Evolutionary conservation across 2,797 vertebrate species (phyloP).

Genomic region (Coregonus ussuriensis): DNA sequence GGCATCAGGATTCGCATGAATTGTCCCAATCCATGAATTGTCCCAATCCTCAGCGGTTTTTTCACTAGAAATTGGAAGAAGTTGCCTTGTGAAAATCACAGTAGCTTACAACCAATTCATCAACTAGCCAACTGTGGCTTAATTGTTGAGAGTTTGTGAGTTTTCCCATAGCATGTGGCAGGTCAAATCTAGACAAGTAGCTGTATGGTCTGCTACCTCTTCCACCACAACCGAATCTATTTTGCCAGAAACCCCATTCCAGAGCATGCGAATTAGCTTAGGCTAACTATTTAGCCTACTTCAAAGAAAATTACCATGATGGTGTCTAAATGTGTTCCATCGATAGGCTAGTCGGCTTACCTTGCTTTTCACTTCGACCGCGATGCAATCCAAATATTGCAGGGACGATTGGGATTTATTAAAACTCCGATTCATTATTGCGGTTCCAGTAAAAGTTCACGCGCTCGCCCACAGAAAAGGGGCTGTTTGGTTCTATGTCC

Average conservation of each 20-base stretch:
- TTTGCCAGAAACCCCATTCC: background rate
- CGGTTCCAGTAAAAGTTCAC: conserved; percentile 35
- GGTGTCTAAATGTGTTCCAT: background rate
- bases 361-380: conserved; percentile 98
- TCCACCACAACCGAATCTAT: background rate
- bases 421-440: conserved; percentile 93
- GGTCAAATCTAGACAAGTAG: background rate
- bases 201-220: background rate
- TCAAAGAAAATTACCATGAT: background rate
- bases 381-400: conserved; percentile 83
- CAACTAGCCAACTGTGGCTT: background rate
- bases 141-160: background rate
- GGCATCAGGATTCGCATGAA: conserved; percentile 5
- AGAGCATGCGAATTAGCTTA: conserved; percentile 12
- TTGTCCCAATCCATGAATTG: conserved; percentile 5
- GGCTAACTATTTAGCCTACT: conserved; percentile 4
- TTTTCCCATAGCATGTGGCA: background rate
- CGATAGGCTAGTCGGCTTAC: conserved; percentile 71
- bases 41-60: conserved; percentile 8
- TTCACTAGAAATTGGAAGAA: background rate
- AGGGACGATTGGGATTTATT: conserved; percentile 88
- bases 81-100: background rate
- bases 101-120: background rate
- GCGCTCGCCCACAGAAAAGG: conserved; percentile 57
- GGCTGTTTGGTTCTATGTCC: conserved; percentile 46